These are phyloP conservation scores for Bacillus rossius DNA, from an alignment of 1,140 invertebrate genomes.

Conservation along the genomic window DNA sequence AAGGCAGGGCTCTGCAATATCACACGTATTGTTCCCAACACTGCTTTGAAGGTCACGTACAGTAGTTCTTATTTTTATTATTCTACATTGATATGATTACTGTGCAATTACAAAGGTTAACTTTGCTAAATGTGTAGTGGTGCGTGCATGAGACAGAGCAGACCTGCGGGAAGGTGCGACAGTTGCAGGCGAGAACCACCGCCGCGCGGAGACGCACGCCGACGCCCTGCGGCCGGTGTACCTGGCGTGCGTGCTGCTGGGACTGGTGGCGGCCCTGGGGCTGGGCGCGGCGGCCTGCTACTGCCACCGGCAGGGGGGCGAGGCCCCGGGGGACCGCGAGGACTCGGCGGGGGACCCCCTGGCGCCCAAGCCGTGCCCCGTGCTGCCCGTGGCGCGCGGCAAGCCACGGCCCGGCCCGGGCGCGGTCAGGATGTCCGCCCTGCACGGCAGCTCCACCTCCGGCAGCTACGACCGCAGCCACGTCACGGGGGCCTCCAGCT, in stretches of 20 bases:
- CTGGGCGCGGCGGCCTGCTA: background rate
- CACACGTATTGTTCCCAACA: no score
- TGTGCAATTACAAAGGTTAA: no score
- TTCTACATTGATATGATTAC: no score
- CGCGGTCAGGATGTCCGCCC: conserved; percentile 56
- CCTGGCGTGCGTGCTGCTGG: background rate
- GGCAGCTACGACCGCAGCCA: conserved; percentile 69
- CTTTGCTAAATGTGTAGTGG: no score
- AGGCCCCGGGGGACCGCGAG: conserved; percentile 28
- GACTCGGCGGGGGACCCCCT: conserved; percentile 56
- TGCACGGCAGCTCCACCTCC: conserved; percentile 43
- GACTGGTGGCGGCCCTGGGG: background rate
- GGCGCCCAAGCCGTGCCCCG: conserved; percentile 42
- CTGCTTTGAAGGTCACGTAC: no score
- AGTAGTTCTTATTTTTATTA: no score
- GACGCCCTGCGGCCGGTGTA: background rate
- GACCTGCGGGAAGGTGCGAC: no score
- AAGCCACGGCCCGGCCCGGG: conserved; percentile 32
- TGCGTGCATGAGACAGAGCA: no score
- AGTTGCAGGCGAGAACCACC: no score
- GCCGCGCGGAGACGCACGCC: no score
- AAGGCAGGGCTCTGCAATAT: no score
- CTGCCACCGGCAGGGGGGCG: conserved; percentile 3
- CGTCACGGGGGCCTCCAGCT: conserved; percentile 74
- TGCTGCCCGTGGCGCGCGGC: background rate